A percentile compares a stretch with the other conserved stretches of the same genome.
Conservation (phyloP, 1,140 invertebrate species). For the Cotesia chilonis region DNA sequence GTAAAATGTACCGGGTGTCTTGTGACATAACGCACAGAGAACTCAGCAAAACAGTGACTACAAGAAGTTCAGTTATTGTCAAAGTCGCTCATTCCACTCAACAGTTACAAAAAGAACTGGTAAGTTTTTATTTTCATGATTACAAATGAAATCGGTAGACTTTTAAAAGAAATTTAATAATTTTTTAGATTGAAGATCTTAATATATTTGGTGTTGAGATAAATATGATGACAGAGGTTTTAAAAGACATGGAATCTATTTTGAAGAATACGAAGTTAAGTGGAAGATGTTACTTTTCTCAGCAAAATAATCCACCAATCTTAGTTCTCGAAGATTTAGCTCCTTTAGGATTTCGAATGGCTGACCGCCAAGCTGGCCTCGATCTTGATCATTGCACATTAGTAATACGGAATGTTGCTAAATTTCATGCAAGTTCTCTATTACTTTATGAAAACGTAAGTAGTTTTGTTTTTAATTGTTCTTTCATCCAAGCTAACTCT, state of each 20-base stretch:
- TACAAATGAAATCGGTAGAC: too few relatives aligned
- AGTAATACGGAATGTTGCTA: slow-evolving; percentile 67
- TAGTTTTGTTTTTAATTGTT: neutral
- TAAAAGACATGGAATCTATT: slow-evolving; percentile 56
- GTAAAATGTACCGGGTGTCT: slow-evolving; percentile 57
- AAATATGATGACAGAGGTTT: slow-evolving; percentile 54
- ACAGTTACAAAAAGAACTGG: slow-evolving; percentile 46
- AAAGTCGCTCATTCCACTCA: slow-evolving; percentile 48
- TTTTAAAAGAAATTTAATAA: too few relatives aligned
- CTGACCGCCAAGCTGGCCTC: slow-evolving; percentile 64
- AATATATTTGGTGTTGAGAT: slow-evolving; percentile 57
- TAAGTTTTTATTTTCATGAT: slow-evolving; percentile 35
- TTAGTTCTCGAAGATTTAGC: slow-evolving; percentile 67
- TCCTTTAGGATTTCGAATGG: slow-evolving; percentile 67
- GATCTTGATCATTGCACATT: slow-evolving; percentile 64
- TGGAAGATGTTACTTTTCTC: slow-evolving; percentile 51
- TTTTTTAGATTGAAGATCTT: slow-evolving; percentile 44
- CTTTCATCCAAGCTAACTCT: too few relatives aligned
- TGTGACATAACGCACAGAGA: slow-evolving; percentile 43
- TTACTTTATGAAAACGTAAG: slow-evolving; percentile 65
- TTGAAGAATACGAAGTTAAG: slow-evolving; percentile 41
- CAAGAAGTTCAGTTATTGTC: slow-evolving; percentile 51
- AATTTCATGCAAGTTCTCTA: slow-evolving; percentile 69
- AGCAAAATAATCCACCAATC: slow-evolving; percentile 55
- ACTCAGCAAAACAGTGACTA: slow-evolving; percentile 26